Evolutionary conservation across 37 sponge, comb jelly and placozoan genomes (phyloP), one percentile per base, ranked within the genome.

Genomic region (Axinella damicornis): DNA sequence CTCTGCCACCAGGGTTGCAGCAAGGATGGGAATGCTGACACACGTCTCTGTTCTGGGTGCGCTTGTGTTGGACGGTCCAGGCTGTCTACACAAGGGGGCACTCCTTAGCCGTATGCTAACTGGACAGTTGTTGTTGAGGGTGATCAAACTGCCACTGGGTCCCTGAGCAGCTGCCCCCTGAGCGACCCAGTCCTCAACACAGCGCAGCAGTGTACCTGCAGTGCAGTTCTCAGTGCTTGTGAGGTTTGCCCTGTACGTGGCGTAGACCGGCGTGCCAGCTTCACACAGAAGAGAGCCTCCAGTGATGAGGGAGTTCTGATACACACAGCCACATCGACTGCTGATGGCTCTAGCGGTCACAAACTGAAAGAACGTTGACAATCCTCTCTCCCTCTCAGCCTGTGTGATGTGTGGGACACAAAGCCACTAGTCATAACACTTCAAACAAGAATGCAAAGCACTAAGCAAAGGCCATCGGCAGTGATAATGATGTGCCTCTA

Each of bases 201-300:
- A n/a, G 1, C n/a, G 20, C 22, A 76, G 18, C 21, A 76, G 19
- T 12, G 2, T 12, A 12, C 24, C n/a, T 9, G 58, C 17, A 2
- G 77, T 60, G 57, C 34, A 33, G 14, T 1, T 27, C 36, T 60
- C 77, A 37, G 61, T 60, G 62, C 77, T 76, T 11, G 33, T 33
- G 9, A 76, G 61, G 31, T 33, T 36, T 30, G 77, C 77, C 32
- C 77, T 76, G 62, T 37, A 76, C 19, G 77, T 76, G 56, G 39
- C 46, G 6, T 9, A 46, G 9, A 9, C 9, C 46, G 46, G 46
- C 6, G 46, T 12, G 46, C 46, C 46, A 46, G 46, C 46, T 46
- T 46, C 46, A 46, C 46, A 46, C 46, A 46, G 46, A 46, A 46
- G 4, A 9, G 46, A 12, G 46, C 9, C 46, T 46, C 9, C 9